Conservation (phyloP, 2,113 vertebrate species). For the Tychaedon coryphoeus region DNA sequence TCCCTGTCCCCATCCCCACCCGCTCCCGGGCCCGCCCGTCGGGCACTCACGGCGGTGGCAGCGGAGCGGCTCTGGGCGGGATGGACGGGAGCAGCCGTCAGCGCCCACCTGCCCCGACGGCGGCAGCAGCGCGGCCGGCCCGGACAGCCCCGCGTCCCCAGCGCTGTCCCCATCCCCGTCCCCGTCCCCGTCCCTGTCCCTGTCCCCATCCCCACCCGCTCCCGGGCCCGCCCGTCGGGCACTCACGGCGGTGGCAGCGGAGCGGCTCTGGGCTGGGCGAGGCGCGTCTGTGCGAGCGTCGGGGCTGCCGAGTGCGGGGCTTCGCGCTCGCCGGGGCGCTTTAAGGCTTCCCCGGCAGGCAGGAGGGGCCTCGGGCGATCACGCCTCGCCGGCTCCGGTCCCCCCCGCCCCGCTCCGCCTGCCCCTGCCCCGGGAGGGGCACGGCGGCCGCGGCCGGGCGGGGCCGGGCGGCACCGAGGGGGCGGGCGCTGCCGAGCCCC, state of each 20-base stretch:
- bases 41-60: constrained; percentile 42
- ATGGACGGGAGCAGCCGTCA: neutral
- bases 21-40: neutral
- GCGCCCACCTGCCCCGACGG: neutral
- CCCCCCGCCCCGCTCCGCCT: neutral
- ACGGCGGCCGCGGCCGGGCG: neutral
- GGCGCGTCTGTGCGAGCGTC: neutral
- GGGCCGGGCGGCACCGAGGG: neutral
- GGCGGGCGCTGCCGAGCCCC: neutral
- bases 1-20: neutral
- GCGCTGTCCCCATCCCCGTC: accelerated
- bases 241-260: constrained; percentile 42
- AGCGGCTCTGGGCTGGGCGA: neutral
- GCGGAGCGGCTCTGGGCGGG: neutral
- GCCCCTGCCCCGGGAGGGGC: neutral
- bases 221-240: neutral
- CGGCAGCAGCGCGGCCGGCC: neutral
- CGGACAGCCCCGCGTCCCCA: neutral
- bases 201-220: neutral
- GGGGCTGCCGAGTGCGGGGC: constrained; percentile 16
- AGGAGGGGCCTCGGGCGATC: constrained; percentile 75
- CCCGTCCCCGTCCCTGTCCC: accelerated
- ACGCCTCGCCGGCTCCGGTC: constrained; percentile 51
- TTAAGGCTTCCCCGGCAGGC: constrained; percentile 66
- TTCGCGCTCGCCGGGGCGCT: constrained; percentile 24